These are phyloP conservation scores for Leptinotarsa rubiginosa DNA, from an alignment of 2,888 invertebrate genomes.

Conservation along the genomic window DNA sequence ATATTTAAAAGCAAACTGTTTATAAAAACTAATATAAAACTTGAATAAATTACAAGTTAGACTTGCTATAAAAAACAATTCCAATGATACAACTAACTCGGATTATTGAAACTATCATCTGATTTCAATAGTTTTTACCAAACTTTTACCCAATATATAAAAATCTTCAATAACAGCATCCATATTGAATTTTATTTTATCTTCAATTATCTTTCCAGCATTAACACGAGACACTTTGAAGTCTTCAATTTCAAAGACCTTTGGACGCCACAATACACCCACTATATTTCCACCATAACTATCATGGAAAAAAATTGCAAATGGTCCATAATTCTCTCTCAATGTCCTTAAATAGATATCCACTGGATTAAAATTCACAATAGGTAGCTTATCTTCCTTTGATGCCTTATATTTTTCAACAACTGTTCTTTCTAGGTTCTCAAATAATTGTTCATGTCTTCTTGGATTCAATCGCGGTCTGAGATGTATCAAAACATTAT, in stretches of 20 bases:
- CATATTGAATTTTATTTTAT: slow-evolving; percentile 72
- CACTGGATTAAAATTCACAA: slow-evolving; percentile 83
- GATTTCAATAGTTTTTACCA: slow-evolving; percentile 72
- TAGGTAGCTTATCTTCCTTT: slow-evolving; percentile 71
- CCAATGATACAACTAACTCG: too few species aligned
- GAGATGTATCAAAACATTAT: slow-evolving; percentile 81
- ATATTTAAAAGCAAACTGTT: not conserved
- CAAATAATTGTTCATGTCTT: slow-evolving; percentile 65
- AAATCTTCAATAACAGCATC: slow-evolving; percentile 81
- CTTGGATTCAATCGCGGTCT: slow-evolving; percentile 66
- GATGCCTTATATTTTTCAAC: slow-evolving; percentile 59
- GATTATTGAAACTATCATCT: not conserved
- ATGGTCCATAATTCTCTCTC: slow-evolving; percentile 77
- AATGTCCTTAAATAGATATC: slow-evolving; percentile 78
- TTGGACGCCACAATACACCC: slow-evolving; percentile 86
- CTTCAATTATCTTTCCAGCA: slow-evolving; percentile 69
- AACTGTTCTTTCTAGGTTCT: slow-evolving; percentile 45
- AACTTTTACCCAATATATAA: slow-evolving; percentile 74
- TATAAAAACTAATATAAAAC: too few species aligned
- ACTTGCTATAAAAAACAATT: too few species aligned
- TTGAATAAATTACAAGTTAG: too few species aligned
- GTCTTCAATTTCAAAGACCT: slow-evolving; percentile 71
- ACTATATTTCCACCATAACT: slow-evolving; percentile 87
- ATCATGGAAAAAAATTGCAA: slow-evolving; percentile 91
- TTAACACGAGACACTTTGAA: slow-evolving; percentile 78